Evolutionary conservation across 23 tunicate species (phyloP).

Genomic region (Halocynthia aurantium): DNA sequence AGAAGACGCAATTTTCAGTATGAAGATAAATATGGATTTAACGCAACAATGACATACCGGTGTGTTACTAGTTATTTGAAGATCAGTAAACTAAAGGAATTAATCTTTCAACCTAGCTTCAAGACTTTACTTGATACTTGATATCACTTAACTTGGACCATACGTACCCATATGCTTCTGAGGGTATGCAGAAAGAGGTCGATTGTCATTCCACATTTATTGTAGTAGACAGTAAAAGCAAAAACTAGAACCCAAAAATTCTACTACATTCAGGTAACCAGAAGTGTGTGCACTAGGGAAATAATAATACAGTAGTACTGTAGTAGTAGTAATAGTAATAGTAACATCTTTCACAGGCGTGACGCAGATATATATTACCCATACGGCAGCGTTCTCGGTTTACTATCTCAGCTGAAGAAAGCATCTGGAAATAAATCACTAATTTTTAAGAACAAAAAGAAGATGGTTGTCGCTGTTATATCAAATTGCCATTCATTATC

Average conservation of each 20-base stretch:
- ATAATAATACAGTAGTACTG: no score
- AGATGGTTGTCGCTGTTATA: neutral
- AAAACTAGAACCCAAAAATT: no score
- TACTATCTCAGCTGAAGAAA: neutral
- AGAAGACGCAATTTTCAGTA: conserved; percentile 3
- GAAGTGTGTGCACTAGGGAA: no score
- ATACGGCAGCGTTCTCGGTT: neutral
- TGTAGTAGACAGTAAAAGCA: no score
- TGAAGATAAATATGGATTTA: conserved; percentile 2
- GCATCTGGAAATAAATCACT: neutral
- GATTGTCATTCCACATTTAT: no score
- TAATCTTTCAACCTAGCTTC: neutral
- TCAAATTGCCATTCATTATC: conserved; percentile 5
- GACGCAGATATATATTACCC: conserved; percentile 8
- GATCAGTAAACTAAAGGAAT: neutral
- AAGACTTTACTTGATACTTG: no score
- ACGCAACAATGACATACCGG: neutral
- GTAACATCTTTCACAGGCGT: neutral
- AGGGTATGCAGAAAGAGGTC: no score
- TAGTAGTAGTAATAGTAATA: no score
- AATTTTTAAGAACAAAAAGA: neutral
- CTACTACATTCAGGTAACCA: no score
- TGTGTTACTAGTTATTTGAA: neutral
- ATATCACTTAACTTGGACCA: no score
- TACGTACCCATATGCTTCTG: no score